Evolutionary conservation across 2,113 vertebrate genomes (phyloP).

Genomic region (Scopus umbretta): DNA sequence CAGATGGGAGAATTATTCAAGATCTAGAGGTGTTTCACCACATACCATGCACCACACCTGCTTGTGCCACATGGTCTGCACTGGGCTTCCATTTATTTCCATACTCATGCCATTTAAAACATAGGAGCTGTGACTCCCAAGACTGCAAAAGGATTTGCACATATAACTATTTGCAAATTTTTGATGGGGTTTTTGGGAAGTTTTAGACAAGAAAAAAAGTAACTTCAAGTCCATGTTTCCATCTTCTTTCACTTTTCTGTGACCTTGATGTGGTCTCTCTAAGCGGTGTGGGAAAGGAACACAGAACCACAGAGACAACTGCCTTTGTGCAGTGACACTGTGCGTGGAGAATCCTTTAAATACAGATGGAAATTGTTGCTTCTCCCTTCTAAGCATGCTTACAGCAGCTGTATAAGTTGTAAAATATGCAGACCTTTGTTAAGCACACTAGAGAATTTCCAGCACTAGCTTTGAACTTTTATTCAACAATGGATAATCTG

Average conservation of each 20-base stretch:
- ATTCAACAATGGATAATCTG: background rate
- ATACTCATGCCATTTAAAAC: background rate
- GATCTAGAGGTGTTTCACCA: background rate
- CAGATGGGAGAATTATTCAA: background rate
- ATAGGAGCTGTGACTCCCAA: background rate
- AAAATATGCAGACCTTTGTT: background rate
- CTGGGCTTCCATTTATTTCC: background rate
- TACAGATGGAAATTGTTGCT: background rate
- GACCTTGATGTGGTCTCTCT: background rate
- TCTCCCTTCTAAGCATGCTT: background rate
- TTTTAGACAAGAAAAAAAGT: background rate
- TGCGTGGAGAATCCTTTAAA: background rate
- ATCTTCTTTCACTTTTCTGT: background rate
- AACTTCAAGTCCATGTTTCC: background rate
- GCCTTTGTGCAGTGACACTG: background rate
- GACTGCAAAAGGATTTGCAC: background rate
- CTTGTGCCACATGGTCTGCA: background rate
- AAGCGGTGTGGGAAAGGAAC: background rate
- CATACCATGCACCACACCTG: rapidly evolving
- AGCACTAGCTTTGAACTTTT: background rate
- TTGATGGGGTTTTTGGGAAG: background rate
- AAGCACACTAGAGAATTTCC: background rate
- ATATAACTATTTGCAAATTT: background rate
- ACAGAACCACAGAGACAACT: background rate
- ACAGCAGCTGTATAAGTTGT: background rate